These are phyloP conservation scores for Lasioglossum morio DNA, from an alignment of 2,888 invertebrate genomes.

Conservation along the genomic window DNA sequence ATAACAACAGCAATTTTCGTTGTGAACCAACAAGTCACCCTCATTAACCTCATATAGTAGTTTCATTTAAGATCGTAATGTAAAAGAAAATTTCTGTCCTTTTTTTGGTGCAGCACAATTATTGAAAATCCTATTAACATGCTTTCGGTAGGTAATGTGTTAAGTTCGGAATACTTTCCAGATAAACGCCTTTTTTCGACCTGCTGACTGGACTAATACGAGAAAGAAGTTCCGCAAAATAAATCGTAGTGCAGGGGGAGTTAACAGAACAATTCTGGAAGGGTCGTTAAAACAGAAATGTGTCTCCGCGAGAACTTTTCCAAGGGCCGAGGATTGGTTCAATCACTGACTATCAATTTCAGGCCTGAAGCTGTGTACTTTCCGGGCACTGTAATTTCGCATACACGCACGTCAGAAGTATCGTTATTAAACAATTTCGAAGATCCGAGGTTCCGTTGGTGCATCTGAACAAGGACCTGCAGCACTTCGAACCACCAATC, in stretches of 20 bases:
- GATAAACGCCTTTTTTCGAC: too few species aligned
- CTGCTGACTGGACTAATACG: too few species aligned
- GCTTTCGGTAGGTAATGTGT: too few species aligned
- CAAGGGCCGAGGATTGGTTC: background rate
- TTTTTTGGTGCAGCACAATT: too few species aligned
- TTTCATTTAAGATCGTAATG: too few species aligned
- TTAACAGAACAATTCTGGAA: background rate
- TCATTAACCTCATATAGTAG: too few species aligned
- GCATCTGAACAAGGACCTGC: constrained; percentile 8
- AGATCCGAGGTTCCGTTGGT: background rate
- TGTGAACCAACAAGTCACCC: too few species aligned
- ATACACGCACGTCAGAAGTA: background rate
- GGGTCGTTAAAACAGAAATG: background rate
- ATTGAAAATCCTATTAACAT: too few species aligned
- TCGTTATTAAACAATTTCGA: constrained; percentile 5
- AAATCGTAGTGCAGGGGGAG: background rate
- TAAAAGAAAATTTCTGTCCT: too few species aligned
- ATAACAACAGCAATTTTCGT: too few species aligned
- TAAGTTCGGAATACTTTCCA: too few species aligned
- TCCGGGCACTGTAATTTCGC: background rate
- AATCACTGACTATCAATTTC: background rate
- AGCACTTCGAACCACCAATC: constrained; percentile 18
- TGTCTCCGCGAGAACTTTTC: background rate
- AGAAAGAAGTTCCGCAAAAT: background rate
- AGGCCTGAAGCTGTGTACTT: background rate